Conservation (phyloP, 2,797 vertebrate species). For the Anguilla obscura region DNA sequence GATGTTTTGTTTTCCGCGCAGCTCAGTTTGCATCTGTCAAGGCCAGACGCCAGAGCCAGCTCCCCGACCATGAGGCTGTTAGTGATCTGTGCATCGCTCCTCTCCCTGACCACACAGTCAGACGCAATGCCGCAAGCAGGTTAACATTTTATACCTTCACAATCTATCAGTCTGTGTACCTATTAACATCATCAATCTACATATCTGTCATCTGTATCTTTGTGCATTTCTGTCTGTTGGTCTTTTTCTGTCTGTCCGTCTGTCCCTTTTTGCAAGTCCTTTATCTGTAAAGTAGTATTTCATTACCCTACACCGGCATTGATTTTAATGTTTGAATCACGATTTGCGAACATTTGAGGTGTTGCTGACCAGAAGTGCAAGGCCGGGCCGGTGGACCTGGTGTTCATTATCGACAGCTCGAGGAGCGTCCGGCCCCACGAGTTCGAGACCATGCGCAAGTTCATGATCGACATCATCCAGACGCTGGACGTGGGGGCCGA, state of each 20-base stretch:
- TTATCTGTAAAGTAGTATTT: not conserved
- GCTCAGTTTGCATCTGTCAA: conserved; percentile 22
- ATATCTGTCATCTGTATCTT: not conserved
- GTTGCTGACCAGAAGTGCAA: conserved; percentile 77
- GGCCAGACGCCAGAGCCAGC: conserved; percentile 31
- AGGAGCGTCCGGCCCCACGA: conserved; percentile 93
- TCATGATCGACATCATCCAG: conserved; percentile 90
- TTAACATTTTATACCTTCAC: conserved; percentile 48
- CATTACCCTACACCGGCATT: not conserved
- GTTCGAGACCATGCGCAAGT: conserved; percentile 94
- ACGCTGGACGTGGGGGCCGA: conserved; percentile 83
- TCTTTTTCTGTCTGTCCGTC: not conserved
- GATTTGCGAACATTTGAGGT: conserved; percentile 49
- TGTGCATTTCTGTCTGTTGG: not conserved
- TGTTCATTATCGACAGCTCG: conserved; percentile 97
- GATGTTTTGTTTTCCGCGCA: conserved; percentile 42
- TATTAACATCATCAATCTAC: not conserved
- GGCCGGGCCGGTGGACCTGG: conserved; percentile 87
- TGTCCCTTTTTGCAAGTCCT: not conserved
- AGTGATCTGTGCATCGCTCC: conserved; percentile 48
- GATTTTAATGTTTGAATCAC: not conserved
- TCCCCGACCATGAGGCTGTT: conserved; percentile 68
- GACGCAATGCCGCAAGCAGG: conserved; percentile 74
- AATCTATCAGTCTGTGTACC: not conserved
- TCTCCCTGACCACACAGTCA: conserved; percentile 65